Base-by-base conservation (phyloP, 1,140 invertebrate genomes). In the Bombyx mandarina region DNA sequence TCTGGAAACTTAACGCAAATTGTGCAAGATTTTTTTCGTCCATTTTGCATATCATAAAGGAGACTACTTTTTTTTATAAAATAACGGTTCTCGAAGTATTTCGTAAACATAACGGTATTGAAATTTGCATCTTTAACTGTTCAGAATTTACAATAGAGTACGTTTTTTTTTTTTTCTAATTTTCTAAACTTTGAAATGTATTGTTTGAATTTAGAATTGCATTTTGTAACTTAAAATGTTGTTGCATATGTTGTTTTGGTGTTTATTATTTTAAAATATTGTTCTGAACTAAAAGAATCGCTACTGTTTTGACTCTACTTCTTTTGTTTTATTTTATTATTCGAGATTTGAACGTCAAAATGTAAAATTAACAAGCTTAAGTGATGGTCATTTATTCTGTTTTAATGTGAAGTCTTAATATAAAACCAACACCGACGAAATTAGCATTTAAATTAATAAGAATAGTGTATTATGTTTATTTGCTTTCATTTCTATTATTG, bases 21-120 rank as follows among this genome's bases (percentile, higher is more conserved):
- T 84, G 80, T 74, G 80, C 81, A 82, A 84, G 61, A 61, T 66
- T 57, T 63, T 63, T 70, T 66, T 71, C 60, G 55, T 61, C 63
- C 52, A 64, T 75, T 64, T 75, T 73, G 65, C 62, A 69, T 65
- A 67, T 68, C 69, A 62, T 69, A 43, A 73, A 69, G 71, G 66
- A 56, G 60, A 57, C 55, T 63, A 49, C 60, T 71, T 70, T 61
- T 46, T 69, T 77, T 79, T 82, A 81, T 79, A 35, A 71, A 45
- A 61, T 82, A 86, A 83, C 82, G 83, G 82, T 66, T 65, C 67
- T 71, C 69, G 68, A 75, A 74, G 67, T 78, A 78, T 75, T 72
- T 82, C 66, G 75, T 84, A 82, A 85, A 84, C 75, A 85, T 87
- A 87, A 85, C 84, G 72, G 83, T 22, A 56, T 62, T 52, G 54